These are phyloP conservation scores for Copidosoma floridanum DNA, from an alignment of 1,140 invertebrate genomes.

Conservation along the genomic window DNA sequence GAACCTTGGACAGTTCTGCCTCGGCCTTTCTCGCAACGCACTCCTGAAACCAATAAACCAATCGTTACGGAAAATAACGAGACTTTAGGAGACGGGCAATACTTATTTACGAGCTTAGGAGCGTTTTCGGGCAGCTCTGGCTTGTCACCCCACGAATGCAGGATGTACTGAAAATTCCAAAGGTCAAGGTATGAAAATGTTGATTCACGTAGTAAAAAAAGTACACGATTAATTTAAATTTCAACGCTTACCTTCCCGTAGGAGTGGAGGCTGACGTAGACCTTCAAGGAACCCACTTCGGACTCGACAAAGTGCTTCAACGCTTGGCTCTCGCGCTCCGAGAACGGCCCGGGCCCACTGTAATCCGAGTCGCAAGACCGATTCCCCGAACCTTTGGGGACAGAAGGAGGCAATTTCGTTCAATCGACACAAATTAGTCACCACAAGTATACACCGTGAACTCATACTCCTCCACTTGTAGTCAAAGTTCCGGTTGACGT, in stretches of 20 bases:
- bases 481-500: constrained; percentile 71
- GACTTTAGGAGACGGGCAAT: constrained; percentile 13
- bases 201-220: constrained; percentile 3
- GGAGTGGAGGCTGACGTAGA: constrained; percentile 69
- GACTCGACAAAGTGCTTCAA: constrained; percentile 60
- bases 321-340: constrained; percentile 69
- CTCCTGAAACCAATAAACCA: constrained; percentile 29
- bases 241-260: constrained; percentile 56
- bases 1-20: constrained; percentile 42
- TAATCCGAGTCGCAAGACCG: constrained; percentile 75
- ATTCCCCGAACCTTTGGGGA: constrained; percentile 44
- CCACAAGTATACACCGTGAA: not conserved
- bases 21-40: constrained; percentile 47
- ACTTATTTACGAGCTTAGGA: constrained; percentile 49
- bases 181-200: not conserved
- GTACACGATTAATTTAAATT: not conserved
- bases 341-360: constrained; percentile 68
- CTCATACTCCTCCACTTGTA: constrained; percentile 60
- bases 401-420: constrained; percentile 34
- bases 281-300: constrained; percentile 55
- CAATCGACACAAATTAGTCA: no score
- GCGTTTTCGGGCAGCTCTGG: constrained; percentile 49
- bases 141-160: constrained; percentile 76
- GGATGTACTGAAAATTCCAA: constrained; percentile 51
- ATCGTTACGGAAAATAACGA: constrained; percentile 5